Conservation (phyloP, 2,888 invertebrate species). For the Xestia c-nigrum region DNA sequence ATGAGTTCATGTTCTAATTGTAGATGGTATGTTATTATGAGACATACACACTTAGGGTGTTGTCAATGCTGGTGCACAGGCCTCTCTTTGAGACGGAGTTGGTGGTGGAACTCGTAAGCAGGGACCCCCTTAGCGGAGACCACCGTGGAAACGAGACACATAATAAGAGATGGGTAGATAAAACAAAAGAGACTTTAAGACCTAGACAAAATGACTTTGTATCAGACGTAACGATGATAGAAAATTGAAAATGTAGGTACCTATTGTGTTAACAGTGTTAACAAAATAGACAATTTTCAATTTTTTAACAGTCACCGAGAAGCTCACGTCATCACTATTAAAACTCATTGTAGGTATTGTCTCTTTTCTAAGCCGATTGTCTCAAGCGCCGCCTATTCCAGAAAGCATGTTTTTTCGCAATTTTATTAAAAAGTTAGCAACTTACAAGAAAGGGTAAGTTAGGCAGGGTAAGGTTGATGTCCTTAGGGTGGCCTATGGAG, state of each 20-base stretch:
- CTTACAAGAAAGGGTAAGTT: constrained; percentile 94
- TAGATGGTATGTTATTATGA: not conserved
- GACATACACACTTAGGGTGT: not conserved
- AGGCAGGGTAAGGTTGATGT: constrained; percentile 91
- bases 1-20: not conserved
- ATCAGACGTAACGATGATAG: not conserved
- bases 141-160: not conserved
- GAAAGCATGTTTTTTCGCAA: not conserved
- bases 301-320: not conserved
- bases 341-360: not conserved
- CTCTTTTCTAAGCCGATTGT: not conserved
- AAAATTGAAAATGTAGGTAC: not conserved
- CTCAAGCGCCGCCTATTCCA: not conserved
- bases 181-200: not conserved
- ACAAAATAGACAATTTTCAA: too few species aligned
- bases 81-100: not conserved
- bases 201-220: not conserved
- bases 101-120: not conserved
- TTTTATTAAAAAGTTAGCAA: not conserved
- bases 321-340: not conserved
- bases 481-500: constrained; percentile 92
- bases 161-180: not conserved
- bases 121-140: not conserved
- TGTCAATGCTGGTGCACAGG: not conserved
- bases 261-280: not conserved